phyloP scores from a whole-genome alignment of 2,888 invertebrate species.

The Seladonia tumulorum region DNA sequence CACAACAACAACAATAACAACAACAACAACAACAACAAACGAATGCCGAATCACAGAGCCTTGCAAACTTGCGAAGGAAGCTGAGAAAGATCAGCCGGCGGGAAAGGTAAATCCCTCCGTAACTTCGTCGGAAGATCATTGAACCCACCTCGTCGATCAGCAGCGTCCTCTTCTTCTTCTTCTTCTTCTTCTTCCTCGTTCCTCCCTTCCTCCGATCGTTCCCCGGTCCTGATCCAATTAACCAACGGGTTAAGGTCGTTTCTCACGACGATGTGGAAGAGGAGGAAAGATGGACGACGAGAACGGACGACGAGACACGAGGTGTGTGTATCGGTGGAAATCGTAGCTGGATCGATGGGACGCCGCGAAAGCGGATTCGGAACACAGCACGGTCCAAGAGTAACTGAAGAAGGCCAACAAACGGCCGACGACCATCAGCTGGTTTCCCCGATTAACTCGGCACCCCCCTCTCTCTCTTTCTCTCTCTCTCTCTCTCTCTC shows the following conservation, averaged over 20 bases:
- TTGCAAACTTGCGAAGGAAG: neutral
- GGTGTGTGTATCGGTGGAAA: conserved; percentile 30
- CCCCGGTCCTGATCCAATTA: conserved; percentile 26
- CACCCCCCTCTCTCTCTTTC: conserved; percentile 43
- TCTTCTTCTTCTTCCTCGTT: conserved; percentile 6
- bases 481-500: conserved; percentile 18
- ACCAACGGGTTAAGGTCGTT: conserved; percentile 55
- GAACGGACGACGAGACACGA: neutral
- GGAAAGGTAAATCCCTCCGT: neutral
- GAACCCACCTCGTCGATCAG: conserved; percentile 36
- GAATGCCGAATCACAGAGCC: neutral
- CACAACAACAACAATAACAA: neutral
- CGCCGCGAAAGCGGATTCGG: conserved; percentile 50
- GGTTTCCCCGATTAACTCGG: conserved; percentile 72
- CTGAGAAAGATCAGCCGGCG: neutral
- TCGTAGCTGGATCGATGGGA: conserved; percentile 37
- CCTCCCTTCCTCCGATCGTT: neutral
- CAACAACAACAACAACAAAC: neutral
- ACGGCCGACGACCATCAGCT: conserved; percentile 78
- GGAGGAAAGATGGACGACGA: neutral
- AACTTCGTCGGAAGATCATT: neutral
- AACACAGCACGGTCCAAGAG: conserved; percentile 76
- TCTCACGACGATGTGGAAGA: conserved; percentile 18
- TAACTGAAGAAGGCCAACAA: conserved; percentile 78
- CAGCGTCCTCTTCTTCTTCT: conserved; percentile 11